Percentiles rank a stretch among this genome's conserved stretches.
phyloP scores from a whole-genome alignment of 2,888 invertebrate species.

The Agriopis marginaria region DNA sequence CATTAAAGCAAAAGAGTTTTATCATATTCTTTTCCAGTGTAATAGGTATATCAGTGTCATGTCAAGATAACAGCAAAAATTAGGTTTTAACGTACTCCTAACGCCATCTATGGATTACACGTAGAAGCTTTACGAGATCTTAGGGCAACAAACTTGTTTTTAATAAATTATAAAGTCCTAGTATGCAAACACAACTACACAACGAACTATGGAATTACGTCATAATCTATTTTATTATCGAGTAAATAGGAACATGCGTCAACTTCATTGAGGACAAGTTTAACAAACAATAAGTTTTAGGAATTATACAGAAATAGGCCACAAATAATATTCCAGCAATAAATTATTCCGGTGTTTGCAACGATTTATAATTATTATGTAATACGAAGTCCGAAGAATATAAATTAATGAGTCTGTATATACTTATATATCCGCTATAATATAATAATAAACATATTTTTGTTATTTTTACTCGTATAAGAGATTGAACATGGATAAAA shows the following conservation, averaged over 20 bases:
- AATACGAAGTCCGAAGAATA: too few relatives aligned
- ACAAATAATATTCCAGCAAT: conserved; percentile 4
- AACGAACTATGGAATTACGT: conserved; percentile 35
- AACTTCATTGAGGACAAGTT: conserved; percentile 39
- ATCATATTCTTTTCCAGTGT: background rate
- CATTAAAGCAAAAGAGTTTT: conserved; percentile 1
- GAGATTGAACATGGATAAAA: background rate
- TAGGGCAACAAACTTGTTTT: conserved; percentile 19
- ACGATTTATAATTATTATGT: too few relatives aligned
- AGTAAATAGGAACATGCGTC: conserved; percentile 35
- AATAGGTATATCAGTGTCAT: conserved; percentile 21
- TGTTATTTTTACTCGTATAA: background rate
- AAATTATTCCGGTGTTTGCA: background rate
- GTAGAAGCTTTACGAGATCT: conserved; percentile 38
- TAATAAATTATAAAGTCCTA: conserved; percentile 1
- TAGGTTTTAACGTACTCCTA: conserved; percentile 31
- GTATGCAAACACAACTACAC: conserved; percentile 21
- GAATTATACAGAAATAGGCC: conserved; percentile 32
- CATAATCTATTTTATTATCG: conserved; percentile 48
- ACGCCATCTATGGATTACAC: conserved; percentile 62
- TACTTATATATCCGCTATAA: background rate
- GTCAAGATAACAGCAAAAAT: conserved; percentile 16
- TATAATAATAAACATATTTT: background rate
- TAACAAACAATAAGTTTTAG: conserved; percentile 23
- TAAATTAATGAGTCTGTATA: background rate